Conservation (phyloP, 64 coral and sea anemone species). For the Dendronephthya gigantea region DNA sequence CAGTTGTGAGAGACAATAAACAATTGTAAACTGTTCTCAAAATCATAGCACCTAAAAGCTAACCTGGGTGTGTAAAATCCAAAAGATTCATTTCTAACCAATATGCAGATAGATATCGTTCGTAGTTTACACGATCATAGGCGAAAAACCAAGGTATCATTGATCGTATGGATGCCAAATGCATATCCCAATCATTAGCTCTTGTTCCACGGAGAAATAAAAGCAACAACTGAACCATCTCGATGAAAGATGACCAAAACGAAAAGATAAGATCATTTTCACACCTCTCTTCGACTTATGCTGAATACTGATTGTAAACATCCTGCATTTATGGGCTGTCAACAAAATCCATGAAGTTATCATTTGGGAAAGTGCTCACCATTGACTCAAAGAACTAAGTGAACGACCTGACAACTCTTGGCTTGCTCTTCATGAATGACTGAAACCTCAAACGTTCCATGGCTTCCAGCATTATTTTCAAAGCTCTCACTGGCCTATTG, state of each 20-base stretch:
- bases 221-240: neutral
- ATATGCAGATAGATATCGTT: neutral
- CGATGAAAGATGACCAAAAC: neutral
- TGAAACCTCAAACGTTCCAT: conserved; percentile 4
- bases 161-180: neutral
- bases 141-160: neutral
- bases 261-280: neutral
- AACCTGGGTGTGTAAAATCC: neutral
- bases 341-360: neutral
- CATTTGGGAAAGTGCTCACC: neutral
- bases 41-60: neutral
- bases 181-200: neutral
- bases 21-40: neutral
- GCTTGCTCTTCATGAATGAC: neutral
- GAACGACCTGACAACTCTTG: neutral
- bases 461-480: neutral
- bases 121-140: neutral
- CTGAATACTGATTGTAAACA: neutral
- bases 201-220: conserved; percentile 4
- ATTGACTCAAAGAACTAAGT: neutral
- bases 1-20: neutral
- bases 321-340: neutral
- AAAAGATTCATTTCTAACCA: neutral
- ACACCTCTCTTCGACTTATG: neutral
- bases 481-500: neutral